phyloP scores from a whole-genome alignment of 2,888 invertebrate species.

The Chloromyia formosa region DNA sequence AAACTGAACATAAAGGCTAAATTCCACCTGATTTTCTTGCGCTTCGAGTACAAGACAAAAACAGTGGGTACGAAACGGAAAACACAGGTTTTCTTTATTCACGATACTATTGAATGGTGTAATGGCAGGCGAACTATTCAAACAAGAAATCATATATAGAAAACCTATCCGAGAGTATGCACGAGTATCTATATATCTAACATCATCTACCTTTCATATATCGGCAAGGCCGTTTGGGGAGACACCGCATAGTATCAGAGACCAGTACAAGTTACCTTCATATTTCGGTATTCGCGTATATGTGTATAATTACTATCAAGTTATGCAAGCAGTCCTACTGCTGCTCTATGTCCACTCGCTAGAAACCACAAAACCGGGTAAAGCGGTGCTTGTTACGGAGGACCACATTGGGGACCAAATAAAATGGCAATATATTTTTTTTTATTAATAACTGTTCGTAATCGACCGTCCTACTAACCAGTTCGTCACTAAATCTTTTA shows the following conservation, averaged over 20 bases:
- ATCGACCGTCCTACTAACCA: constrained; percentile 34
- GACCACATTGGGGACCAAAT: background rate
- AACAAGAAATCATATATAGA: too few species aligned
- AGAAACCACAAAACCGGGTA: background rate
- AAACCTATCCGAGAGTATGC: too few species aligned
- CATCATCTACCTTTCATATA: constrained; percentile 16
- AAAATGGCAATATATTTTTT: constrained; percentile 16
- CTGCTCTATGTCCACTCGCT: constrained; percentile 17
- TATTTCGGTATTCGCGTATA: too few species aligned
- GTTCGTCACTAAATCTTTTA: constrained; percentile 7
- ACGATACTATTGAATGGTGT: too few species aligned
- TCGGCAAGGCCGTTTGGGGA: constrained; percentile 29
- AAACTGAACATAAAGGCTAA: too few species aligned
- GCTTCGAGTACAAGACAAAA: too few species aligned
- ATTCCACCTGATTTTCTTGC: too few species aligned
- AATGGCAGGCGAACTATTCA: too few species aligned
- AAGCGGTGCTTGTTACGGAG: constrained; percentile 9
- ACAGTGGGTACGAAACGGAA: too few species aligned
- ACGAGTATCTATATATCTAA: background rate
- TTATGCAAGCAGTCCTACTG: constrained; percentile 16
- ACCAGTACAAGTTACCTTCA: too few species aligned
- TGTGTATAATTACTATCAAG: background rate
- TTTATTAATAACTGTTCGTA: constrained; percentile 17
- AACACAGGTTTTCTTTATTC: too few species aligned
- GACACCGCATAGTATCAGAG: background rate